Conservation (phyloP, 2,113 vertebrate genomes). For the Aphyosemion australe region DNA sequence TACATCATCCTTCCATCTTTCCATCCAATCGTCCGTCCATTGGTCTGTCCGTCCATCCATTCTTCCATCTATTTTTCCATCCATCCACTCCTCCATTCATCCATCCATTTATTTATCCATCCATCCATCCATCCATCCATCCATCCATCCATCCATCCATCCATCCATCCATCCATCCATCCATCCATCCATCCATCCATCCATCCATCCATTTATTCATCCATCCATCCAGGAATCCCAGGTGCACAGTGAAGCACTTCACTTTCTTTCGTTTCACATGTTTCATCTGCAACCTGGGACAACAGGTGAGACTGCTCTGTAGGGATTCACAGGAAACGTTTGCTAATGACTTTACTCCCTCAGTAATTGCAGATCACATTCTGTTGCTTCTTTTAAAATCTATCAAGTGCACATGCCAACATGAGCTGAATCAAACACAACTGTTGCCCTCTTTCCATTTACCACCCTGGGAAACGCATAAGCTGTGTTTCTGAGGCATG, state of each 20-base stretch:
- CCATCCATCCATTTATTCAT: no score
- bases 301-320: constrained; percentile 31
- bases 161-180: no score
- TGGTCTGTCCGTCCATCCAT: no score
- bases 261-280: constrained; percentile 39
- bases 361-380: constrained; percentile 56
- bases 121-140: no score
- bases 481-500: neutral
- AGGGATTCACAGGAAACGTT: constrained; percentile 47
- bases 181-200: no score
- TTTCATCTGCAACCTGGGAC: constrained; percentile 42
- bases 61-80: no score
- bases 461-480: constrained; percentile 1
- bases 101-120: no score
- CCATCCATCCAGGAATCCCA: constrained; percentile 30
- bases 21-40: no score
- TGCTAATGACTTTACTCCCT: constrained; percentile 54
- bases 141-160: no score
- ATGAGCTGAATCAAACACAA: constrained; percentile 50
- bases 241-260: constrained; percentile 40
- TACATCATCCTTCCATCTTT: no score
- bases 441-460: constrained; percentile 18
- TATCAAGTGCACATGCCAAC: constrained; percentile 35
- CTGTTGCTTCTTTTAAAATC: constrained; percentile 38
- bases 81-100: no score